A percentile compares a stretch with the other conserved stretches of the same genome.
Conservation (phyloP, 2,797 vertebrate genomes). For the Dipus sagitta region DNA sequence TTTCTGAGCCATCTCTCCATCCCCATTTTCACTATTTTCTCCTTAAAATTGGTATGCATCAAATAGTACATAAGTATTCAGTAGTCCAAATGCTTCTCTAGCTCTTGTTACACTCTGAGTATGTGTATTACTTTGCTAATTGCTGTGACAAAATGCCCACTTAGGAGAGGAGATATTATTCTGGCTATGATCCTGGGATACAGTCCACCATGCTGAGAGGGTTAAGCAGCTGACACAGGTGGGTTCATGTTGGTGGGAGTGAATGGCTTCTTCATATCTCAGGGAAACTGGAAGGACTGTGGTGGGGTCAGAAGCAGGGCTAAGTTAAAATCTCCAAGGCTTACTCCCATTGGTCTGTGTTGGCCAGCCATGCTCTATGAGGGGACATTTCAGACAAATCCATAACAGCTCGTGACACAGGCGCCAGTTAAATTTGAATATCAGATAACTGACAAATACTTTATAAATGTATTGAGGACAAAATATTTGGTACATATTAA, state of each 20-base stretch:
- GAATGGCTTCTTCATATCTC: background rate
- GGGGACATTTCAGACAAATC: background rate
- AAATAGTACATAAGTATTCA: background rate
- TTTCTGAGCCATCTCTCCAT: background rate
- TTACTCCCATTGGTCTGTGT: background rate
- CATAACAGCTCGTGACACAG: background rate
- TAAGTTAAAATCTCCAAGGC: background rate
- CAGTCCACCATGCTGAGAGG: too few species aligned
- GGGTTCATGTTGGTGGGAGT: background rate
- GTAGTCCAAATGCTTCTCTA: background rate
- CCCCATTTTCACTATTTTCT: constrained; percentile 20
- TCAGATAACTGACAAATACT: background rate
- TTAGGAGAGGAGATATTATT: background rate
- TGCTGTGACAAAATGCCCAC: background rate
- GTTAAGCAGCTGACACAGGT: background rate
- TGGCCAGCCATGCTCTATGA: background rate
- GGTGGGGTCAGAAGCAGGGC: background rate
- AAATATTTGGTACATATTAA: background rate
- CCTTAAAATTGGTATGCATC: background rate
- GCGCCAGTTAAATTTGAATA: background rate
- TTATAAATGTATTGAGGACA: background rate
- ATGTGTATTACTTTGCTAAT: background rate
- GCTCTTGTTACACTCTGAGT: background rate
- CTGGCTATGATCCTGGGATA: background rate
- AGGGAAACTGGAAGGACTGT: background rate